Evolutionary conservation across 2,113 vertebrate species (phyloP).

Genomic region (Coptodon rendalli): DNA sequence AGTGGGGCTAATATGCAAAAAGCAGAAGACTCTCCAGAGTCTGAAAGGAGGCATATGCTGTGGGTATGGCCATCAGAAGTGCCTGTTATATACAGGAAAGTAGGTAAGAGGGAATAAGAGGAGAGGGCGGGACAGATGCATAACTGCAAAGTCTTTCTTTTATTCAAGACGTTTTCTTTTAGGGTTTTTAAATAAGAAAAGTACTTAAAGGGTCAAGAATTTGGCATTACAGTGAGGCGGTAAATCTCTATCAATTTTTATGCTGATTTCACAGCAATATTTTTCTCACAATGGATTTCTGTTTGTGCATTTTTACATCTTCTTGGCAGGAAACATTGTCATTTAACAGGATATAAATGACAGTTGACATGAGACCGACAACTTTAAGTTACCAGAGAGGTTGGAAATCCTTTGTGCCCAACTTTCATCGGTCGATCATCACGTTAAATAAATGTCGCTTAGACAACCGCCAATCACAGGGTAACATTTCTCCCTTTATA

Average conservation of each 20-base stretch:
- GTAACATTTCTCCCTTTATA: constrained; percentile 16
- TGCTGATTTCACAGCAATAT: not conserved
- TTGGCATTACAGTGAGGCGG: not conserved
- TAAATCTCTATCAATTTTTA: not conserved
- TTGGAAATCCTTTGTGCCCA: not conserved
- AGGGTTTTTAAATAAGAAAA: not conserved
- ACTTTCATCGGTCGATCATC: not conserved
- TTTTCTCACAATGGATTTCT: not conserved
- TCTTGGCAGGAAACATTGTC: not conserved
- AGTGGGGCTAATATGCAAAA: constrained; percentile 72
- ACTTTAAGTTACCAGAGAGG: not conserved
- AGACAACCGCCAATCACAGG: not conserved
- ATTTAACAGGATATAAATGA: not conserved
- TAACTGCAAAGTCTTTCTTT: not conserved
- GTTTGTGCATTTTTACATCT: not conserved
- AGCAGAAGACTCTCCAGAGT: constrained; percentile 68
- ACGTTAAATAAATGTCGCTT: not conserved
- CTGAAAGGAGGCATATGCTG: constrained; percentile 73
- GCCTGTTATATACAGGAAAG: constrained; percentile 46
- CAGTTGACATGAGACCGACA: not conserved
- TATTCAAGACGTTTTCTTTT: not conserved
- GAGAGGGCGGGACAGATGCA: constrained; percentile 5
- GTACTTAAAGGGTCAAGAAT: not conserved
- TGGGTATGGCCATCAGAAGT: constrained; percentile 62
- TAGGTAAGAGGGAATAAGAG: constrained; percentile 38